These are phyloP conservation scores for Eupleurogrammus muticus DNA, from an alignment of 2,797 vertebrate genomes.

Conservation along the genomic window DNA sequence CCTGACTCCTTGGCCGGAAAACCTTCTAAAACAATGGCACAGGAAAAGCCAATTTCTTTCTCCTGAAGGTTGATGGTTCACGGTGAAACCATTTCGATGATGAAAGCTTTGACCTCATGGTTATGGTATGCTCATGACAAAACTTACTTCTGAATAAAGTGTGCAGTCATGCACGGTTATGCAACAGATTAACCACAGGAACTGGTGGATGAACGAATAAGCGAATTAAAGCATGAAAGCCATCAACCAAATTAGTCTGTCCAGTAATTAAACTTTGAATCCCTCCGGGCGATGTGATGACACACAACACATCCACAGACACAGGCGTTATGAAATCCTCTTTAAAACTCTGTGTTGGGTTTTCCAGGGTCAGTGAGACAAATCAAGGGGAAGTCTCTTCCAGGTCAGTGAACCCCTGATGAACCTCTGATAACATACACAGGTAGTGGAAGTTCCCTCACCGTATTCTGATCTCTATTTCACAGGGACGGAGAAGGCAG, in stretches of 20 bases:
- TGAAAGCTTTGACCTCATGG: constrained; percentile 1
- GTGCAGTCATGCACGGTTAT: not conserved
- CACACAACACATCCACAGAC: constrained; percentile 1
- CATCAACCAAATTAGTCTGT: constrained; percentile 19
- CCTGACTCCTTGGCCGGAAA: not conserved
- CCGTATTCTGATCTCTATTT: constrained; percentile 79
- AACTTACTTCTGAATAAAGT: not conserved
- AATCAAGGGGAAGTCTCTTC: constrained; percentile 15
- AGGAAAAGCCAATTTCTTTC: not conserved
- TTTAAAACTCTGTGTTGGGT: constrained; percentile 16
- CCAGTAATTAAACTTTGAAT: constrained; percentile 21
- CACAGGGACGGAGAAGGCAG: constrained; percentile 83
- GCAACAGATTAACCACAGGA: constrained; percentile 17
- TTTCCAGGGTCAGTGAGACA: constrained; percentile 23
- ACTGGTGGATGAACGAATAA: constrained; percentile 9
- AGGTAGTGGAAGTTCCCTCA: constrained; percentile 70
- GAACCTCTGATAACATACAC: constrained; percentile 54
- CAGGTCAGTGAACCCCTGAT: constrained; percentile 25
- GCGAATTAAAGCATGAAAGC: constrained; percentile 4
- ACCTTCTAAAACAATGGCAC: not conserved
- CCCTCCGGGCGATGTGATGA: constrained; percentile 24
- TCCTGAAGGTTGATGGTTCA: not conserved
- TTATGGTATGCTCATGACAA: not conserved
- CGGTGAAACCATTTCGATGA: not conserved
- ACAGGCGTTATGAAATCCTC: constrained; percentile 19